Evolutionary conservation across 2,113 vertebrate genomes (phyloP).

Genomic region (Pyxicephalus adspersus): DNA sequence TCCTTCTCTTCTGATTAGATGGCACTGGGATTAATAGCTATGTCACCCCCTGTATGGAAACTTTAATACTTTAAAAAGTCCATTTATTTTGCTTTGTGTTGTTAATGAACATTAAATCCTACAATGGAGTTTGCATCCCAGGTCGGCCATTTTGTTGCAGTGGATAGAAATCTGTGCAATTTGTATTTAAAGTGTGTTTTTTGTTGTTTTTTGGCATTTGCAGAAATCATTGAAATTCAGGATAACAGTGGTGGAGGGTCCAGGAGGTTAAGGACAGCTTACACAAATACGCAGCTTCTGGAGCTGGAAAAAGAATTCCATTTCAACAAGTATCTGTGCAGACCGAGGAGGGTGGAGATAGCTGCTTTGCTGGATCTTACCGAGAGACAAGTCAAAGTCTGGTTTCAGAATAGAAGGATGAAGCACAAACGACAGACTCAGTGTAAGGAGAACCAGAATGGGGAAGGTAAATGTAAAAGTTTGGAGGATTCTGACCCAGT

Average conservation of each 20-base stretch:
- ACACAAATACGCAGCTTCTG: constrained; percentile 96
- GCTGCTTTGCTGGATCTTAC: constrained; percentile 92
- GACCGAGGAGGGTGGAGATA: constrained; percentile 94
- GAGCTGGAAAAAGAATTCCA: constrained; percentile 99
- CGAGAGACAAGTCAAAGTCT: constrained; percentile 98
- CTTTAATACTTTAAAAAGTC: too few relatives aligned
- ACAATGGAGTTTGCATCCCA: constrained; percentile 73
- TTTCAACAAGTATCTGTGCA: constrained; percentile 98
- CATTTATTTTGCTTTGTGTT: too few relatives aligned
- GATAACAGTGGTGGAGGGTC: constrained; percentile 80
- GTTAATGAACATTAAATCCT: too few relatives aligned
- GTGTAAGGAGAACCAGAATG: constrained; percentile 93
- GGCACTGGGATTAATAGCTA: too few relatives aligned
- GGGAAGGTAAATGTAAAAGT: constrained; percentile 82
- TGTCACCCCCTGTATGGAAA: too few relatives aligned
- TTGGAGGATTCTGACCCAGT: constrained; percentile 80
- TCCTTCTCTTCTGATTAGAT: too few relatives aligned
- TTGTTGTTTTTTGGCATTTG: constrained; percentile 69
- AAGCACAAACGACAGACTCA: constrained; percentile 97
- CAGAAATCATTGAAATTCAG: constrained; percentile 87
- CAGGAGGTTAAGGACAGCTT: constrained; percentile 92
- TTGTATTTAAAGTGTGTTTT: constrained; percentile 65
- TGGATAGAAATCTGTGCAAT: constrained; percentile 68
- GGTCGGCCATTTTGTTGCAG: constrained; percentile 85
- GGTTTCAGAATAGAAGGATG: constrained; percentile 98